Evolutionary conservation across 2,888 invertebrate species (phyloP).

Genomic region (Iselma pallidipennis): DNA sequence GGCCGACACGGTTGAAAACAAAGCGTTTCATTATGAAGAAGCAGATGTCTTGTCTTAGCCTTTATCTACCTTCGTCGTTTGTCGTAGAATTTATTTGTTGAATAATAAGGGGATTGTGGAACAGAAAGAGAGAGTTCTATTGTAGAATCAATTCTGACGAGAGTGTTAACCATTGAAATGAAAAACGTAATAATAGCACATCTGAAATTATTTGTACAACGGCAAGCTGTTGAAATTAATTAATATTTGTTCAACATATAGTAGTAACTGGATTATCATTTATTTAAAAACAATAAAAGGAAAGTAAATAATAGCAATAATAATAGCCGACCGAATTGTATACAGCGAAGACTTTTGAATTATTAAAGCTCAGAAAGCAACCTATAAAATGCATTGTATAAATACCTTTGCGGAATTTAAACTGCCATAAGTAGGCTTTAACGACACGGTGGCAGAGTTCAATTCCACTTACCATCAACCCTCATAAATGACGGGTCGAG

Average conservation of each 20-base stretch:
- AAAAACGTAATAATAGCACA: background rate
- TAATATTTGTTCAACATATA: background rate
- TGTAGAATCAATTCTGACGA: background rate
- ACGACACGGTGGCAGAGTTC: constrained; percentile 19
- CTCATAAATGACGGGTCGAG: constrained; percentile 30
- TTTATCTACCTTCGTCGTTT: constrained; percentile 23
- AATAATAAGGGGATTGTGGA: background rate
- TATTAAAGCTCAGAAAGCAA: constrained; percentile 13
- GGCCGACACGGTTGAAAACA: constrained; percentile 26
- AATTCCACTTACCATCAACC: constrained; percentile 27
- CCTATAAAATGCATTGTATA: constrained; percentile 18
- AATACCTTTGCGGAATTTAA: constrained; percentile 21
- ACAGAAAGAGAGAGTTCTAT: background rate
- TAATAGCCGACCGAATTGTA: no score
- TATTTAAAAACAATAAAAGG: background rate
- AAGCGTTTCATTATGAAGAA: constrained; percentile 34
- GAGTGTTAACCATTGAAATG: background rate
- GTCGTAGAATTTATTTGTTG: background rate
- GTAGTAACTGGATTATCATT: background rate
- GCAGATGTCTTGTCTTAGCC: constrained; percentile 30
- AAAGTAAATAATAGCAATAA: background rate
- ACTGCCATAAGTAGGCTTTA: constrained; percentile 24
- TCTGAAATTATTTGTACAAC: background rate
- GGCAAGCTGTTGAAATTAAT: background rate
- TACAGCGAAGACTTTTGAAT: constrained; percentile 8